Base-by-base conservation (phyloP, 1,140 invertebrate genomes). In the Lepidurus packardi region DNA sequence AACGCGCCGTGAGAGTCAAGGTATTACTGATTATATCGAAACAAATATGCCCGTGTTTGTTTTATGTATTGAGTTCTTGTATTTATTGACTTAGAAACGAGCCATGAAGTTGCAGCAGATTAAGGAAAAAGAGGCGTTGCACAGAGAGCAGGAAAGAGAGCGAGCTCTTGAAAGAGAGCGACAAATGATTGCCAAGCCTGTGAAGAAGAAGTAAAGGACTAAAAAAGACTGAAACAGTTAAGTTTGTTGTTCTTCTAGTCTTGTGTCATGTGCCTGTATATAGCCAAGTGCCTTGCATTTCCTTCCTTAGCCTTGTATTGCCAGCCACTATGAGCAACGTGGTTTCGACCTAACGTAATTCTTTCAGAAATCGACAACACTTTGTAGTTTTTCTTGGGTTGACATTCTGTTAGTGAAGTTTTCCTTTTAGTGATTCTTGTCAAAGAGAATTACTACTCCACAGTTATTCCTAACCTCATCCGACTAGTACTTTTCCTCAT, bases 51-150 rank as follows among this genome's bases (percentile, higher is more conserved):
- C 16, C 53, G 8, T 65, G 45, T 16, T 1, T 13, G 53, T 65
- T 65, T 13, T 7, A 21, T 65, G 21, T 65, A 65, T 1, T 16
- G 16, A 21, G 7, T 65, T 13, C 13, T 65, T 1, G 8, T 65
- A 21, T 65, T 65, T 53, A 80, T 11, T 77, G 73, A 47, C 79
- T 74, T 80, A 86, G 86, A 86, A 86, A 83, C 82, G 84, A 79
- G 85, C 85, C 7, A 77, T 84, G 42, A 82, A 79, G 9, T 80
- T 87, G 43, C 85, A 86, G 81, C 83, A 85, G 76, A 78, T 83
- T 8, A 86, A 85, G 80, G 83, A 86, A 79, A 85, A 85, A 78
- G 84, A 85, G 81, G 83, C 82, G 73, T 80, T 84, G 34, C 82
- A 81, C 13, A 84, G 79, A 73, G 83, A 85, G 79, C 82, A 84